Evolutionary conservation across 53 echinoderm and acorn worm species (phyloP), one percentile per base, ranked within the genome.

Genomic region (Mesocentrotus franciscanus): DNA sequence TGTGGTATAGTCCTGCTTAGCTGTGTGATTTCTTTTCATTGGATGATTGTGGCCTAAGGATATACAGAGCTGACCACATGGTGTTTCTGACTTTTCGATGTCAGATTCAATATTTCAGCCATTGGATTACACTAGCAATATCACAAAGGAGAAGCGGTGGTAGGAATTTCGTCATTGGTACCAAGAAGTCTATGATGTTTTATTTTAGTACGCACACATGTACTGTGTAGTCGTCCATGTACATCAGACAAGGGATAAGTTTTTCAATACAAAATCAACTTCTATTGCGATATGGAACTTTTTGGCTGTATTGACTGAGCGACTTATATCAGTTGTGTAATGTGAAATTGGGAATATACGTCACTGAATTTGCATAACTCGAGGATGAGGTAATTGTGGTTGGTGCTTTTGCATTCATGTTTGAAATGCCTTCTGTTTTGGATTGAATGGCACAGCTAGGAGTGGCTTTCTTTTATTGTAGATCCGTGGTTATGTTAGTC

Each of bases 51-150:
- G 58, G 57, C 87, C 87, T 27, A 29, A 56, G 58, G 87, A 58
- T 56, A 57, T 87, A 11, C 12, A 17, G 27, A 26, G 87, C 58
- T 87, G 87, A 87, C 87, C 87, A 55, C 87, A 87, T 87, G 87
- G 87, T 87, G 58, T 87, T 87, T 58, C 58, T 87, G 87, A 87
- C 87, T 58, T 87, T 10, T 58, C 58, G 26, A 11, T 87, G 58
- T 58, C 87, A 87, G 58, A 26, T 57, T 87, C 29, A 87, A 87
- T 87, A 87, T 87, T 58, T n/a, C 87, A 87, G 58, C n/a, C 58
- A 87, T 58, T 58, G 58, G 87, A 87, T 87, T 87, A 57, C 87
- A 76, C 33, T 10, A 64, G 27, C 27, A 75, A 9, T 49, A 84
- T 55, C 49, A 9, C 17, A 84, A 49, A 15, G 29, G 87, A 81